Evolutionary conservation across 37 sponge, comb jelly and placozoan genomes (phyloP).

Genomic region (Aplysina aerophoba): DNA sequence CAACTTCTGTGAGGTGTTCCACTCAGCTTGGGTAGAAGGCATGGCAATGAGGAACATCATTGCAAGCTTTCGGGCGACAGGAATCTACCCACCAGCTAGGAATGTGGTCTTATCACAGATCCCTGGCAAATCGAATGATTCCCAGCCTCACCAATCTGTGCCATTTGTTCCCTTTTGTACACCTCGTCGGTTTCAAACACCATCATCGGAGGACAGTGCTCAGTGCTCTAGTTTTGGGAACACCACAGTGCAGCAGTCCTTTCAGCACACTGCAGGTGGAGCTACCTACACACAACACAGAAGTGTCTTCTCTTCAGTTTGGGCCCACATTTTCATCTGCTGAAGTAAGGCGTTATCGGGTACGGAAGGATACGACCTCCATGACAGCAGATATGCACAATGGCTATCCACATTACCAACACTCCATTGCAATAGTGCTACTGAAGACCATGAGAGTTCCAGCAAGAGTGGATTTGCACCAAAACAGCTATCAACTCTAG

Average conservation of each 20-base stretch:
- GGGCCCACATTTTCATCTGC: background rate
- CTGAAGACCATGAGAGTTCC: background rate
- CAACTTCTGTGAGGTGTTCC: conserved; percentile 27
- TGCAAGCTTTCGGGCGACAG: conserved; percentile 5
- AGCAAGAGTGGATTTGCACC: background rate
- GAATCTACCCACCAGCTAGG: conserved; percentile 14
- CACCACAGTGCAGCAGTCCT: conserved; percentile 15
- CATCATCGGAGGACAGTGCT: background rate
- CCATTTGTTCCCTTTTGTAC: conserved; percentile 32
- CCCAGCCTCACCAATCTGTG: background rate
- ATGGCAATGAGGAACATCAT: conserved; percentile 20
- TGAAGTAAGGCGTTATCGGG: conserved; percentile 7
- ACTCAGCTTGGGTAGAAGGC: conserved; percentile 22
- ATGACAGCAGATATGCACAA: conserved; percentile 13
- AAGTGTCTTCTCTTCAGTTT: background rate
- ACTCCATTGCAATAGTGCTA: background rate
- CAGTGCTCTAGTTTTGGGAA: background rate
- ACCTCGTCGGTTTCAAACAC: conserved; percentile 2
- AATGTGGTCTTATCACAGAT: conserved; percentile 15
- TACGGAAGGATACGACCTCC: conserved; percentile 25
- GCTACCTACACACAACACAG: conserved; percentile 13
- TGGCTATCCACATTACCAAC: background rate
- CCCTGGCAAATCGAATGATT: background rate
- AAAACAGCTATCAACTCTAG: background rate
- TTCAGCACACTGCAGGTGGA: background rate